These are phyloP conservation scores for Caradrina kadenii DNA, from an alignment of 2,888 invertebrate genomes.

Conservation along the genomic window DNA sequence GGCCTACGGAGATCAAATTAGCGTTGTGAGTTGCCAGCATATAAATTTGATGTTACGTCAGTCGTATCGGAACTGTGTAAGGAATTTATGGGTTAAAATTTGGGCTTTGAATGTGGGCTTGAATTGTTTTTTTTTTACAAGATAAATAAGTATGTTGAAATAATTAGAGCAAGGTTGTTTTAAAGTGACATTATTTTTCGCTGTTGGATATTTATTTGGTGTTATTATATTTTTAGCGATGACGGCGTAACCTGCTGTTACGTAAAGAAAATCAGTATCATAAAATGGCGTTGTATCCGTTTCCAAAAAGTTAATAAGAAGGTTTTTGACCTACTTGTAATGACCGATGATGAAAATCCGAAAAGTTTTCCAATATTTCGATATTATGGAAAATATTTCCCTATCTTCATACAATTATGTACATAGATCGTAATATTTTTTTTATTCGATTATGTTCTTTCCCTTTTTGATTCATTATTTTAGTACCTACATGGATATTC, in stretches of 20 bases:
- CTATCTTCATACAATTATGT: no score
- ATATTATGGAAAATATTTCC: no score
- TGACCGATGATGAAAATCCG: neutral
- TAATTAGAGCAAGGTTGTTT: constrained; percentile 52
- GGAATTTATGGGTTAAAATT: constrained; percentile 26
- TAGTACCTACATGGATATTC: no score
- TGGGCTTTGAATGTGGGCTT: constrained; percentile 35
- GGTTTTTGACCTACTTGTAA: neutral
- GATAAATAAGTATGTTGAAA: constrained; percentile 37
- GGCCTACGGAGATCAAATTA: constrained; percentile 65
- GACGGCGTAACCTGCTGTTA: constrained; percentile 15
- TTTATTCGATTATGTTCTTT: no score
- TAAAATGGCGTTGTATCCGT: neutral
- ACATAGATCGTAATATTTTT: no score
- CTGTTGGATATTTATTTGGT: neutral
- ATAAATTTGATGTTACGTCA: constrained; percentile 54
- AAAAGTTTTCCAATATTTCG: neutral
- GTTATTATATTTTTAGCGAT: constrained; percentile 8
- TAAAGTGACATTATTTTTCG: constrained; percentile 16
- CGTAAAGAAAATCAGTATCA: neutral
- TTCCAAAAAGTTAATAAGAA: neutral
- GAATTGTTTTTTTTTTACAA: constrained; percentile 39
- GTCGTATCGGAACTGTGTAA: constrained; percentile 40
- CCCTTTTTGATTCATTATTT: no score
- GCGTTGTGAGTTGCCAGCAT: constrained; percentile 48